phyloP scores from a whole-genome alignment of 2,888 invertebrate species.

The Diabrotica balteata region DNA sequence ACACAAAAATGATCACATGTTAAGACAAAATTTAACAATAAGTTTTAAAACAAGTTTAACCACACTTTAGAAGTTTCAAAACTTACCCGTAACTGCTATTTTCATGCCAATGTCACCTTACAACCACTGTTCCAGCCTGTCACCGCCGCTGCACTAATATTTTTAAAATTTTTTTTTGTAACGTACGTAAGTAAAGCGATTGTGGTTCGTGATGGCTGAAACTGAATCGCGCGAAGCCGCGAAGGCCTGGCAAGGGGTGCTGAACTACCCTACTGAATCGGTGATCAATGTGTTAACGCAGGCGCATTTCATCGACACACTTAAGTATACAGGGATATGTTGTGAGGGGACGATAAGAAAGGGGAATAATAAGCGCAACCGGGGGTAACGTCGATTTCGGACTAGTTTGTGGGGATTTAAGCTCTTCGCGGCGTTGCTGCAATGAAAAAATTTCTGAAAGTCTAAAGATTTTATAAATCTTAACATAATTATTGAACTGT shows the following conservation, averaged over 20 bases:
- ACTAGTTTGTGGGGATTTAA: not conserved
- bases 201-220: slow-evolving; percentile 10
- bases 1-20: no score
- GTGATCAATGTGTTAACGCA: slow-evolving; percentile 56
- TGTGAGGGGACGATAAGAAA: not conserved
- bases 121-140: not conserved
- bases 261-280: slow-evolving; percentile 61
- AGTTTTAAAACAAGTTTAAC: no score
- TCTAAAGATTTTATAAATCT: not conserved
- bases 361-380: not conserved
- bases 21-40: no score
- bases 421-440: not conserved
- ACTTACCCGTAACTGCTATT: no score
- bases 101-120: no score
- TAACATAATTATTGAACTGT: no score
- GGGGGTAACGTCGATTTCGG: not conserved
- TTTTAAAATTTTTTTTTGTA: slow-evolving; percentile 1
- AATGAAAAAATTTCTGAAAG: slow-evolving; percentile 2
- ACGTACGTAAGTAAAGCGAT: slow-evolving; percentile 8
- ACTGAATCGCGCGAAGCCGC: slow-evolving; percentile 15
- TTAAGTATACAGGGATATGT: slow-evolving; percentile 51
- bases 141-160: not conserved
- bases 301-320: slow-evolving; percentile 50
- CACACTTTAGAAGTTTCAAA: no score
- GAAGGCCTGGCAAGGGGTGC: slow-evolving; percentile 35